Base-by-base conservation (phyloP, 2,888 invertebrate genomes). In the Mantis religiosa region DNA sequence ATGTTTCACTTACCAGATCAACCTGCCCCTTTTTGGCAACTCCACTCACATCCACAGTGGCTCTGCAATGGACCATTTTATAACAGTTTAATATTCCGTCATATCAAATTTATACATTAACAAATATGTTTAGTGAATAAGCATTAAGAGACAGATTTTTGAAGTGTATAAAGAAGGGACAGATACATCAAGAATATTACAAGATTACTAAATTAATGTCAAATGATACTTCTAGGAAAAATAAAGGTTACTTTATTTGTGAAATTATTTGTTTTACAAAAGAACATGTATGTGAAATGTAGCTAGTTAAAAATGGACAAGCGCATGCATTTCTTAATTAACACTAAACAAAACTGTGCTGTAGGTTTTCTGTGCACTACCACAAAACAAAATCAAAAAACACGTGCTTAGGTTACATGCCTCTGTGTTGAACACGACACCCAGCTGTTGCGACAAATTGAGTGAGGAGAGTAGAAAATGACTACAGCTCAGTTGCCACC, bases 11-110 rank as follows among this genome's bases (percentile, higher is more conserved):
- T 93, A 97, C 97, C 91, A 96, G 95, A 92, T 97, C 97, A 89
- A 96, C 94, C 87, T 94, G 94, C 87, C 97, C 97, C 91, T 95
- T 96, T 91, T 95, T 95, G 85, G 96, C 95, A 25, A 97, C 95
- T 90, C 95, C 95, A 90, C 94, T 94, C 87, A 97, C 95, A 92
- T 97, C 97, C 90, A 97, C 94, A 6, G 96, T 95, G 30, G 96
- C 96, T 93, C 97, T 97, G 93, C 89, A 94, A 93, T 89, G 90
- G 89, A 89, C 90, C 54, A 54, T 71, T 20, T 20, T 1, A 14
- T 71, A 71, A 71, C 15, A 71, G 54, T 15, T 71, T 71, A 71
- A 6, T 20, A 4, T 71, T 71, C 25, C 3, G 4, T 20, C 3
- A 3, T 15, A 71, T 4, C 25, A 71, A 71, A 41, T 12, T 1